Evolutionary conservation across 2,888 invertebrate genomes (phyloP).

Genomic region (Xylocampa areola): DNA sequence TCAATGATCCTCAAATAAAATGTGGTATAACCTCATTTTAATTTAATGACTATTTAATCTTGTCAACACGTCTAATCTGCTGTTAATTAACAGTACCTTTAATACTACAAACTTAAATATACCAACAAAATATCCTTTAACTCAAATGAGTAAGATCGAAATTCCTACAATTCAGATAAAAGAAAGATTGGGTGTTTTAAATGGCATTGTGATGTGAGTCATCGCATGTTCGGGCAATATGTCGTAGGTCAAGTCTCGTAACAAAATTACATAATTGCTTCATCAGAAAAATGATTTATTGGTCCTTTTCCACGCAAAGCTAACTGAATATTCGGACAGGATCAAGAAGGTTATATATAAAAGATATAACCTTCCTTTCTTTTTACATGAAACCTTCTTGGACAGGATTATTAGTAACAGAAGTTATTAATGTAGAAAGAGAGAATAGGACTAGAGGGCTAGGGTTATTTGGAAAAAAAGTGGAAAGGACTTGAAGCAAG

Average conservation of each 20-base stretch:
- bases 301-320: not conserved
- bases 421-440: too few relatives aligned
- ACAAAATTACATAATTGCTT: constrained; percentile 52
- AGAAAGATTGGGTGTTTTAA: not conserved
- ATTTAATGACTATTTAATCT: constrained; percentile 18
- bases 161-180: not conserved
- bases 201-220: constrained; percentile 40
- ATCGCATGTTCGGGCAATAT: constrained; percentile 43
- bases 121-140: not conserved
- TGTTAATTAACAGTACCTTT: not conserved
- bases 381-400: too few relatives aligned
- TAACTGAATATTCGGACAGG: not conserved
- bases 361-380: too few relatives aligned
- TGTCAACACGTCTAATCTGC: constrained; percentile 13
- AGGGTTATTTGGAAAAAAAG: too few relatives aligned
- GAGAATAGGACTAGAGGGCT: too few relatives aligned
- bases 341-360: too few relatives aligned
- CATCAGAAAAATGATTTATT: constrained; percentile 11
- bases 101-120: not conserved
- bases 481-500: too few relatives aligned
- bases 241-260: constrained; percentile 65
- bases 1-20: not conserved
- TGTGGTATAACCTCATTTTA: constrained; percentile 4
- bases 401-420: too few relatives aligned
- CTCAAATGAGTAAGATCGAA: not conserved